Percentiles rank a stretch among this genome's conserved stretches.
These are phyloP conservation scores for Austrolebias charrua DNA, from an alignment of 2,797 vertebrate species.

Conservation along the genomic window DNA sequence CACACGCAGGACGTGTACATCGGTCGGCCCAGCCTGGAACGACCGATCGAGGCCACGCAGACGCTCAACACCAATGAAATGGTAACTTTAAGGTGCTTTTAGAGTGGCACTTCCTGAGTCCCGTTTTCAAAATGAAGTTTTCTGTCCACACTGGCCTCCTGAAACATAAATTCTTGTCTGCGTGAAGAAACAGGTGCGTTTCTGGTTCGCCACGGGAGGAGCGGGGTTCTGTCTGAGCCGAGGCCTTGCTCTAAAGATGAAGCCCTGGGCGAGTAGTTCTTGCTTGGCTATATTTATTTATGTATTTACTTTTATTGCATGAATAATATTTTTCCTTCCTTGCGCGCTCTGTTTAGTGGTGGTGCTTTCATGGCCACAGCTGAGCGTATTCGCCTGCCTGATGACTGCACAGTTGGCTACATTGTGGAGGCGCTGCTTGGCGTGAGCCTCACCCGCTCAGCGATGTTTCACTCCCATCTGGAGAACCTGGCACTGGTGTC, in stretches of 20 bases:
- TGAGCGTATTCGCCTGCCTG: constrained; percentile 91
- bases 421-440: constrained; percentile 92
- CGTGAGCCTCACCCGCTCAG: constrained; percentile 84
- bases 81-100: too few relatives aligned
- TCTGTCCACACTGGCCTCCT: neutral
- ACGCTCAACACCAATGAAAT: constrained; percentile 79
- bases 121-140: neutral
- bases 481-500: constrained; percentile 88
- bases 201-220: constrained; percentile 98
- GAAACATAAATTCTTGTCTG: neutral
- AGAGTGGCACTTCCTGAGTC: neutral
- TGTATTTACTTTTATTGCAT: neutral
- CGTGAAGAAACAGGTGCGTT: constrained; percentile 82
- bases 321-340: neutral
- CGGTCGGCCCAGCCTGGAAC: constrained; percentile 92
- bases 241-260: constrained; percentile 95
- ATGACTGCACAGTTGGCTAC: constrained; percentile 95
- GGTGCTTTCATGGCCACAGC: constrained; percentile 92
- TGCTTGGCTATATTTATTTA: neutral
- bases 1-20: constrained; percentile 90
- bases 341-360: constrained; percentile 70
- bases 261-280: constrained; percentile 90
- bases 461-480: constrained; percentile 93
- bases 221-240: constrained; percentile 95
- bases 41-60: constrained; percentile 90